Conservation (phyloP, 1,140 invertebrate species). For the Notospermus geniculatus region DNA sequence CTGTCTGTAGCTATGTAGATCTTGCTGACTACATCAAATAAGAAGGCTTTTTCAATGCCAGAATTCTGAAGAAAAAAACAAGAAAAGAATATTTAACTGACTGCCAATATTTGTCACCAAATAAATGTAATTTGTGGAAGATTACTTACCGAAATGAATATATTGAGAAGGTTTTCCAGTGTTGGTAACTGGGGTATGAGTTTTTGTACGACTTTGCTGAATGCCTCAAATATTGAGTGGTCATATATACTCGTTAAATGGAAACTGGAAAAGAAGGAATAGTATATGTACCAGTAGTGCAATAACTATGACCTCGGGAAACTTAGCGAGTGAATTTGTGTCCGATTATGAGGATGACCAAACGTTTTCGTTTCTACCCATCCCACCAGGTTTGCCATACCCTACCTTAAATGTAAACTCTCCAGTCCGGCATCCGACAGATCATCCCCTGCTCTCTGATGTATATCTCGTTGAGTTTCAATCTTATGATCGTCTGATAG, state of each 20-base stretch:
- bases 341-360: too few relatives aligned
- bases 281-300: too few relatives aligned
- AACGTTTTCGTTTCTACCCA: too few relatives aligned
- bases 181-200: conserved; percentile 95
- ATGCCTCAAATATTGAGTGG: conserved; percentile 99
- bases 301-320: too few relatives aligned
- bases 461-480: conserved; percentile 96
- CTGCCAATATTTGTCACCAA: too few relatives aligned
- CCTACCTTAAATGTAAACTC: conserved; percentile 57
- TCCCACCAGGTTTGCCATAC: too few relatives aligned
- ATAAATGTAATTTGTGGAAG: not conserved
- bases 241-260: conserved; percentile 99
- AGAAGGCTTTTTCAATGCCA: conserved; percentile 95
- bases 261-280: conserved; percentile 66
- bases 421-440: conserved; percentile 77
- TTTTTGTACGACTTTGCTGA: conserved; percentile 99
- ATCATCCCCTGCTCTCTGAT: conserved; percentile 94
- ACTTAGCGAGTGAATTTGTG: too few relatives aligned
- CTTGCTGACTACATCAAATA: conserved; percentile 98
- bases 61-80: conserved; percentile 77
- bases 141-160: conserved; percentile 90
- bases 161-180: conserved; percentile 97
- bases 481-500: conserved; percentile 98
- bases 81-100: too few relatives aligned
- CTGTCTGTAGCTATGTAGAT: conserved; percentile 99